phyloP scores from a whole-genome alignment of 2,113 vertebrate species.

The Cryptoleucopteryx plumbea region DNA sequence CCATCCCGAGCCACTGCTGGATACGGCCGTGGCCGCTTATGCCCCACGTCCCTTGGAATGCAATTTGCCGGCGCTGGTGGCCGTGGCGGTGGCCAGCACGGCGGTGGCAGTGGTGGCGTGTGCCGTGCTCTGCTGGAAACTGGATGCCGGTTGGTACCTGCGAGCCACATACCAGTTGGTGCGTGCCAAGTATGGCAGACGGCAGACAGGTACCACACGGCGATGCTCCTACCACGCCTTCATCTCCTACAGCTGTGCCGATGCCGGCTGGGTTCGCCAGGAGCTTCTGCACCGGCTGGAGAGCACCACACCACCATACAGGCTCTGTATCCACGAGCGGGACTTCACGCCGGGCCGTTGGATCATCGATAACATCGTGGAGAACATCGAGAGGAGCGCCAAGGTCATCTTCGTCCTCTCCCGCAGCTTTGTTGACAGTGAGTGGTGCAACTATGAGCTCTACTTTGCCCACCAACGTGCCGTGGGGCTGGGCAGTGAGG shows the following conservation, averaged over 20 bases:
- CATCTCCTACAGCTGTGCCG: constrained; percentile 82
- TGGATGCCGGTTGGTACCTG: constrained; percentile 79
- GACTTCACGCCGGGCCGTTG: constrained; percentile 85
- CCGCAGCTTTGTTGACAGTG: constrained; percentile 81
- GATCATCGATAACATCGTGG: constrained; percentile 90
- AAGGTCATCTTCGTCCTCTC: constrained; percentile 86
- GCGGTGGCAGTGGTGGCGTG: constrained; percentile 23
- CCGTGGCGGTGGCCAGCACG: constrained; percentile 72
- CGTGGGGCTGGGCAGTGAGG: constrained; percentile 75
- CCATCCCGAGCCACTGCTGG: constrained; percentile 73
- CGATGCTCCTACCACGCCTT: constrained; percentile 80
- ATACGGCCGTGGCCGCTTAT: constrained; percentile 70
- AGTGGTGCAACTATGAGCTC: constrained; percentile 89
- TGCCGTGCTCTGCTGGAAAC: constrained; percentile 74
- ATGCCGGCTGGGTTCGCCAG: constrained; percentile 80
- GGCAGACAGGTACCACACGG: background rate
- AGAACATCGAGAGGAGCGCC: constrained; percentile 82
- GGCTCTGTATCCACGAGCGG: constrained; percentile 84
- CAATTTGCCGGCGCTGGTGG: constrained; percentile 74
- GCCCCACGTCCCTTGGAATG: constrained; percentile 70
- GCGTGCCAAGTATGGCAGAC: constrained; percentile 71
- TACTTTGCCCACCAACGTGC: constrained; percentile 86
- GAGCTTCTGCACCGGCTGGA: constrained; percentile 78
- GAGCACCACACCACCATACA: constrained; percentile 70
- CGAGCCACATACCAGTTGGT: constrained; percentile 77